These are phyloP conservation scores for Tyto alba DNA, from an alignment of 2,113 vertebrate species.

Conservation along the genomic window DNA sequence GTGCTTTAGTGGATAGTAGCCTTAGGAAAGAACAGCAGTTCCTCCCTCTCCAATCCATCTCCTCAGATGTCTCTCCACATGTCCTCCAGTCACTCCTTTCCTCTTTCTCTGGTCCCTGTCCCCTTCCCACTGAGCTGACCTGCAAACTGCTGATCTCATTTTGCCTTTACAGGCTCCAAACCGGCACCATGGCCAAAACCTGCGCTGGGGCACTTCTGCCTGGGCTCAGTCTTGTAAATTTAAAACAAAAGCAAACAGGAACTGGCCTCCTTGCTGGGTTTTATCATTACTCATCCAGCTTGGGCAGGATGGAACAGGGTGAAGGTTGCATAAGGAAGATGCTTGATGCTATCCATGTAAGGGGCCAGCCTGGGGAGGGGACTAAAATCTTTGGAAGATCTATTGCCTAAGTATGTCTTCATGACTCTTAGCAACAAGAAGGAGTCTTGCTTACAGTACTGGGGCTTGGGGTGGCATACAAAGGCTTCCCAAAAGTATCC, in stretches of 20 bases:
- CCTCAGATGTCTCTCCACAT: not conserved
- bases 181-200: not conserved
- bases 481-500: not conserved
- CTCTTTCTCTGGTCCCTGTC: not conserved
- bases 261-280: not conserved
- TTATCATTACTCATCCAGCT: not conserved
- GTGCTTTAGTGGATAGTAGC: not conserved
- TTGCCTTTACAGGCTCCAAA: not conserved
- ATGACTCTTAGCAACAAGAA: not conserved
- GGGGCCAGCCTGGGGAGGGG: not conserved
- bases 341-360: not conserved
- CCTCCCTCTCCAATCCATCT: not conserved
- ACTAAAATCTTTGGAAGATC: not conserved
- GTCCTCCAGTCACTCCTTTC: not conserved
- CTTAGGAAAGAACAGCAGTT: not conserved
- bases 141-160: not conserved
- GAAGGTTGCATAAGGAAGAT: not conserved
- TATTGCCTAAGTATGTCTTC: not conserved
- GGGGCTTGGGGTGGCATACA: not conserved
- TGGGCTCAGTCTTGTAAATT: not conserved
- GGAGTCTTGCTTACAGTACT: not conserved
- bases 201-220: not conserved
- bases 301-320: not conserved
- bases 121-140: not conserved
- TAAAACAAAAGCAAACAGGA: not conserved